Percentiles rank a stretch among this genome's conserved stretches.
Evolutionary conservation across 2,113 vertebrate genomes (phyloP).

Genomic region (Kryptolebias marmoratus): DNA sequence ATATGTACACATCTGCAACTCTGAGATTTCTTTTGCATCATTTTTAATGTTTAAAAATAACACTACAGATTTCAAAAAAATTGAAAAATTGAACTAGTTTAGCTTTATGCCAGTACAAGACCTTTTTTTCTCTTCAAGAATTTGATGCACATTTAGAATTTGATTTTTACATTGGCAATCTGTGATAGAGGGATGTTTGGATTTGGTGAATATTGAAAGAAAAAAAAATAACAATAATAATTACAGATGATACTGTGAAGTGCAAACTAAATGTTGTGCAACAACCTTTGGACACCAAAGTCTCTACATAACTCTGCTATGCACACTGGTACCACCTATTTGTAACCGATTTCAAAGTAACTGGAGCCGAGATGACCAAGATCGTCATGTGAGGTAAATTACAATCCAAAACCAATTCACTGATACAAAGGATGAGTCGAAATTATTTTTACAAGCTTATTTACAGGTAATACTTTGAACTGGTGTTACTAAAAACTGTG

Average conservation of each 20-base stretch:
- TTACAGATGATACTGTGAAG: conserved; percentile 35
- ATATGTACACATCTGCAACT: conserved; percentile 28
- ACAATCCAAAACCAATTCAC: conserved; percentile 60
- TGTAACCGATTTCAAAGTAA: conserved; percentile 37
- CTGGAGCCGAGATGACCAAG: conserved; percentile 24
- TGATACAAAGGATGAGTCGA: conserved; percentile 63
- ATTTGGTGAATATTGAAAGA: conserved; percentile 10
- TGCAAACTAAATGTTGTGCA: conserved; percentile 36
- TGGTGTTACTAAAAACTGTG: conserved; percentile 55
- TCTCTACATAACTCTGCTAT: conserved; percentile 39
- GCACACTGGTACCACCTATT: conserved; percentile 17
- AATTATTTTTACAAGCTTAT: conserved; percentile 74
- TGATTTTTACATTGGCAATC: conserved; percentile 32
- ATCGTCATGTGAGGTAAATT: conserved; percentile 46
- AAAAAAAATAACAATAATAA: not conserved
- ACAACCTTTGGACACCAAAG: conserved; percentile 43
- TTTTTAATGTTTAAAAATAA: conserved; percentile 30
- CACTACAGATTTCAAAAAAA: conserved; percentile 31
- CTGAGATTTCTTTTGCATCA: conserved; percentile 12
- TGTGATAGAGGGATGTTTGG: conserved; percentile 19
- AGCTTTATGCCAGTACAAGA: conserved; percentile 30
- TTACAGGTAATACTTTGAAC: conserved; percentile 77
- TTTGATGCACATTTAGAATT: conserved; percentile 15
- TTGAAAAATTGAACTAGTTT: not conserved
- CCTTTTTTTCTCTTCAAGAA: conserved; percentile 24